phyloP scores from a whole-genome alignment of 53 echinoderm and acorn worm genomes.

The Henricia sp. region DNA sequence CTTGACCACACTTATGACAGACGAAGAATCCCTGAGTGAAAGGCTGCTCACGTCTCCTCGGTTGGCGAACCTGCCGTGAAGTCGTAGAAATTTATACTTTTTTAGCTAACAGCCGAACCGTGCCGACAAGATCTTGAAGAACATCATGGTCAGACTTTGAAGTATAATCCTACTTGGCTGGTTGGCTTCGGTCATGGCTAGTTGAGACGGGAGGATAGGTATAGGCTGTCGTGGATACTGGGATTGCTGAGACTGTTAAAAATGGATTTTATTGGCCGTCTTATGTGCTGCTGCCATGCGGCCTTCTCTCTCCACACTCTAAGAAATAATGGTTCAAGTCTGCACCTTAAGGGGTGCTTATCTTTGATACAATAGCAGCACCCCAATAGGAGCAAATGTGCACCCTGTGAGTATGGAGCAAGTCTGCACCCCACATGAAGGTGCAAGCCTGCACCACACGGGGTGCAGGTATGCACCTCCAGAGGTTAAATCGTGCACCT shows the following conservation, averaged over 20 bases:
- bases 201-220: not conserved
- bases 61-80: not conserved
- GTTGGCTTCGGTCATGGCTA: not conserved
- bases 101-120: slow-evolving; percentile 3
- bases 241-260: not conserved
- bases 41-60: not conserved
- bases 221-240: not conserved
- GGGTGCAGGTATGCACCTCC: too few species aligned
- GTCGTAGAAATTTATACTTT: not conserved
- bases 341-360: too few species aligned
- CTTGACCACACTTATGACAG: slow-evolving; percentile 22
- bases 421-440: too few species aligned
- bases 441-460: too few species aligned
- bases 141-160: slow-evolving; percentile 10
- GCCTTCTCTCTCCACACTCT: slow-evolving; percentile 27
- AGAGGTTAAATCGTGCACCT: too few species aligned
- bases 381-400: too few species aligned
- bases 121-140: not conserved
- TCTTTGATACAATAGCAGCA: too few species aligned
- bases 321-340: too few species aligned
- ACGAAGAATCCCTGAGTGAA: not conserved
- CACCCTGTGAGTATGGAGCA: too few species aligned
- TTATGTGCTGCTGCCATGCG: slow-evolving; percentile 10
- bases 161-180: not conserved
- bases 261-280: not conserved